Percentiles rank a stretch among this genome's conserved stretches.
Evolutionary conservation across 1,140 invertebrate genomes (phyloP).

Genomic region (Leptinotarsa defecta): DNA sequence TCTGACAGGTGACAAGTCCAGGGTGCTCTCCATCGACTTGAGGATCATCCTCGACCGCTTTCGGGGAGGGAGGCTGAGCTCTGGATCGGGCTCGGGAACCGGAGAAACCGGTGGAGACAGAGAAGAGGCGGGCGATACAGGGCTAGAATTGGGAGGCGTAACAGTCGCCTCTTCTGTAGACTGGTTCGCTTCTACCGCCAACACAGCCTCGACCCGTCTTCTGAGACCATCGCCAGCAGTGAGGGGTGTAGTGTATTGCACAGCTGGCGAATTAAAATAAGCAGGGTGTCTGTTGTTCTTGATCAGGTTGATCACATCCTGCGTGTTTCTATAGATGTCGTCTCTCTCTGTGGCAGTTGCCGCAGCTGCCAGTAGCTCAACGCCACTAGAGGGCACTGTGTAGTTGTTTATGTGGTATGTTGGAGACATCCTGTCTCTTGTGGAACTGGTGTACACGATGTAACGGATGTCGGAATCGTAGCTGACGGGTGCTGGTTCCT

Average conservation of each 20-base stretch:
- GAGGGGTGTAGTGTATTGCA: constrained; percentile 52
- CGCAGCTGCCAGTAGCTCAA: constrained; percentile 54
- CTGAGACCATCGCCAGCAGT: constrained; percentile 67
- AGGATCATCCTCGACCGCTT: constrained; percentile 80
- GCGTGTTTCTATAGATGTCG: constrained; percentile 33
- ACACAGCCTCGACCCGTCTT: constrained; percentile 71
- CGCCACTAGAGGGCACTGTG: constrained; percentile 42
- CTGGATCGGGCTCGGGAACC: constrained; percentile 63
- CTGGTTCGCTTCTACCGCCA: constrained; percentile 63
- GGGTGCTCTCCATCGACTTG: constrained; percentile 65
- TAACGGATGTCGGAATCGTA: constrained; percentile 51
- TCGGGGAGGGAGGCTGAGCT: constrained; percentile 73
- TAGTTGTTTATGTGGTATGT: constrained; percentile 53
- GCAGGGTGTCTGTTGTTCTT: constrained; percentile 48
- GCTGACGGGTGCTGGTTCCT: constrained; percentile 35
- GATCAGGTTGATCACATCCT: constrained; percentile 50
- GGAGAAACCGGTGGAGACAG: constrained; percentile 69
- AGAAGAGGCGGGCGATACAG: constrained; percentile 66
- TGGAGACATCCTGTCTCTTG: constrained; percentile 41
- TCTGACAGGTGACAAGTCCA: constrained; percentile 58
- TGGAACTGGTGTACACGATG: constrained; percentile 46
- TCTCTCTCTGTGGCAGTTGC: constrained; percentile 49
- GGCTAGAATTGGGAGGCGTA: constrained; percentile 69
- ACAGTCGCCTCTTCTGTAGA: constrained; percentile 59
- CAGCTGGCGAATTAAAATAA: constrained; percentile 46